These are phyloP conservation scores for Neofelis nebulosa DNA, from an alignment of 2,113 vertebrate genomes.

Conservation along the genomic window DNA sequence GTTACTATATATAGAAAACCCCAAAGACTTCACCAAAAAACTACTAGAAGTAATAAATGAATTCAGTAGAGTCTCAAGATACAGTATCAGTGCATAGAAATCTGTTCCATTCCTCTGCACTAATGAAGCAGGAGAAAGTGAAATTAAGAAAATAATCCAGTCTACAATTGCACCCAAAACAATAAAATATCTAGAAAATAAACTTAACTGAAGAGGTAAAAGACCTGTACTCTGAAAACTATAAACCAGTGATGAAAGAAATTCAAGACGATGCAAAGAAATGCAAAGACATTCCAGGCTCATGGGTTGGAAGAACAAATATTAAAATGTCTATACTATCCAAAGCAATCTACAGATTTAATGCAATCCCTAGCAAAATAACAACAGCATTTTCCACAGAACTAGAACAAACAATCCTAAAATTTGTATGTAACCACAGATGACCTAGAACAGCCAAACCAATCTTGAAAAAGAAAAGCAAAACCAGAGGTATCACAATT, in stretches of 20 bases:
- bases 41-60: neutral
- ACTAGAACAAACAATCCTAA: neutral
- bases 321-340: neutral
- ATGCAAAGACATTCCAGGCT: neutral
- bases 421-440: neutral
- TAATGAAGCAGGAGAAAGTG: neutral
- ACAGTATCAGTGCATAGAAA: neutral
- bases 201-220: neutral
- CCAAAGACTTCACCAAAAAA: neutral
- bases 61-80: neutral
- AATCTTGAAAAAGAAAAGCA: neutral
- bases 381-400: neutral
- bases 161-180: neutral
- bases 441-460: neutral
- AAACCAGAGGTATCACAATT: neutral
- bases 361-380: neutral
- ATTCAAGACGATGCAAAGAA: neutral
- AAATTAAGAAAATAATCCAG: neutral
- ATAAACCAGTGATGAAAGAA: neutral
- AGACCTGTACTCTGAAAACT: neutral
- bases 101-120: neutral
- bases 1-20: neutral
- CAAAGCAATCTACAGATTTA: neutral
- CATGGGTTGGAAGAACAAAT: neutral
- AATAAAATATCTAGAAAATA: neutral